Evolutionary conservation across 2,797 vertebrate species (phyloP).

Genomic region (Nothura maculosa): DNA sequence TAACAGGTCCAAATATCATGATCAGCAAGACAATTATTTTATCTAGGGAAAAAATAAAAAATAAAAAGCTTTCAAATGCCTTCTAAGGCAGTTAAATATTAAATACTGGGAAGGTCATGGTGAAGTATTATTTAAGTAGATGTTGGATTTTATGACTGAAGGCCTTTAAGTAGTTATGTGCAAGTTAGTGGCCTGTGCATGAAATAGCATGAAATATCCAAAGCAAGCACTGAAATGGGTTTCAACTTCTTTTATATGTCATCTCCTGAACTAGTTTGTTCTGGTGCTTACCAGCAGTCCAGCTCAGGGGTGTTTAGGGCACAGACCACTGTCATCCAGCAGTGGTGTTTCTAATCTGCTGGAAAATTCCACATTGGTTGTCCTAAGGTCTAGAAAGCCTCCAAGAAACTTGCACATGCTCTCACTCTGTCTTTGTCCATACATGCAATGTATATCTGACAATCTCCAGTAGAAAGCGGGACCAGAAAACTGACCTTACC

Average conservation of each 20-base stretch:
- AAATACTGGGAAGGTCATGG: not conserved
- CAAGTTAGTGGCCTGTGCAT: slow-evolving; percentile 2
- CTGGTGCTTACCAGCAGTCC: not conserved
- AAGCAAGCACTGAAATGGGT: not conserved
- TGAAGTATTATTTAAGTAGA: slow-evolving; percentile 30
- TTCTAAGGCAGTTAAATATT: not conserved
- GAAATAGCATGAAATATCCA: slow-evolving; percentile 6
- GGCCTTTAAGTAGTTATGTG: slow-evolving; percentile 17
- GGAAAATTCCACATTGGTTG: not conserved
- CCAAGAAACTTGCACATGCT: not conserved
- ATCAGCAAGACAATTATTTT: not conserved
- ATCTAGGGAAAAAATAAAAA: not conserved
- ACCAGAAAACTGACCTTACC: not conserved
- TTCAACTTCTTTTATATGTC: not conserved
- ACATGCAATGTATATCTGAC: not conserved
- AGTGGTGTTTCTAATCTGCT: not conserved
- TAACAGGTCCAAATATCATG: not conserved
- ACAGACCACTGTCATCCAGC: not conserved
- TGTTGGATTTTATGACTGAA: not conserved
- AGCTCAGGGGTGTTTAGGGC: not conserved
- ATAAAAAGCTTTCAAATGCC: not conserved
- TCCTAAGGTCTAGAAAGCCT: not conserved
- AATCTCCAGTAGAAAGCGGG: not conserved
- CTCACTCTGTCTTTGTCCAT: not conserved
- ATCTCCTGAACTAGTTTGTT: not conserved